Percentiles rank a stretch among this genome's conserved stretches.
Conservation (phyloP, 30 jellyfish, hydroid and myxozoan species). For the Calvadosia cruxmelitensis region DNA sequence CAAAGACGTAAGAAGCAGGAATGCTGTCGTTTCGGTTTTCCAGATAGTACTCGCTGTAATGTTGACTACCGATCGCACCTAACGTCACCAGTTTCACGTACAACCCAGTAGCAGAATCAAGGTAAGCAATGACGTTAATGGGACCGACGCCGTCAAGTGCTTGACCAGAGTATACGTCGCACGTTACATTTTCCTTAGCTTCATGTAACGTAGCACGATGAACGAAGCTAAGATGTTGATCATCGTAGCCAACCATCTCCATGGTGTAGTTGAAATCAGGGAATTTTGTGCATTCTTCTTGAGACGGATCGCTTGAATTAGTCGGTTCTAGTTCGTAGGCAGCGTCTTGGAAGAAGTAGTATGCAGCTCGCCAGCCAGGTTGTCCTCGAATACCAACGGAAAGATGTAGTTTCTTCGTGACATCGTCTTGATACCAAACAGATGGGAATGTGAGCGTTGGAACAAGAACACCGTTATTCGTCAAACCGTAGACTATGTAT, state of each 20-base stretch:
- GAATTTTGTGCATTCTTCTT: neutral
- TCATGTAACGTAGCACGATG: neutral
- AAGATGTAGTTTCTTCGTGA: neutral
- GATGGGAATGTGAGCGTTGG: no score
- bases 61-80: neutral
- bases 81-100: neutral
- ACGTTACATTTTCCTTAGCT: neutral
- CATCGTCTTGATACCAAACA: neutral
- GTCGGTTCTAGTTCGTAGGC: neutral
- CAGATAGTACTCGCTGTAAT: neutral
- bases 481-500: no score
- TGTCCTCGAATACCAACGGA: neutral
- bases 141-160: neutral
- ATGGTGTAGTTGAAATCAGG: neutral
- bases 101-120: neutral
- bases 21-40: neutral
- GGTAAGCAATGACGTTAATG: neutral
- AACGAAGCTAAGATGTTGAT: neutral
- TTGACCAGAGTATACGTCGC: neutral
- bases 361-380: neutral
- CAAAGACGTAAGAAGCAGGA: neutral
- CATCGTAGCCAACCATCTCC: neutral
- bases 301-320: neutral
- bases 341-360: neutral
- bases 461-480: no score